Base-by-base conservation (phyloP, 2,113 vertebrate species). In the Syrmaticus mikado region DNA sequence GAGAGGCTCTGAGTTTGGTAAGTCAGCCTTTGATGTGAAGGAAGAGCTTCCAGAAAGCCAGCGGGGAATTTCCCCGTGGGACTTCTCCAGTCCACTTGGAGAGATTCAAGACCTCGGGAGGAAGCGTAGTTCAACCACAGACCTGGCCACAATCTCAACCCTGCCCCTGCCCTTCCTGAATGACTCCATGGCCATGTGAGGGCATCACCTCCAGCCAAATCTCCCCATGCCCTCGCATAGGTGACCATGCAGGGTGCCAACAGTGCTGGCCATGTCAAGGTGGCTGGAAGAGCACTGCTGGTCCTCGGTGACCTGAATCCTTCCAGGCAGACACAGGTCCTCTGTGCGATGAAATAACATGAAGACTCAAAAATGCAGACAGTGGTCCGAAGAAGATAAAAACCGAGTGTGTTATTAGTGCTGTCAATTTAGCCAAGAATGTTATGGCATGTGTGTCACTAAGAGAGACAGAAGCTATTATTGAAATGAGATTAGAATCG, bases 381-480 rank as follows among this genome's bases (percentile, higher is more conserved):
- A 90, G 90, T 83, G 96, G 97, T 97, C 96, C 91, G 13, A 97
- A 96, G 91, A 94, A 95, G 71, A 73, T 85, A 91, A 95, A 96
- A 96, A 94, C 52, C 15, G 18, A 86, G 90, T 2, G 92, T 95
- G 91, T 97, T 97, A 97, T 97, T 98, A 97, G 97, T 89, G 94
- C 97, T 97, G 96, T 97, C 96, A 97, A 94, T 96, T 97, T 93
- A 97, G 95, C 96, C 90, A 88, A 74, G 96, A 95, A 94, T 97
- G 94, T 97, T 98, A 93, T 97, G 97, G 96, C 97, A 97, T 95
- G 94, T 93, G 94, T 97, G 96, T 98, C 81, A 82, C 95, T 34
- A 89, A 87, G 88, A 97, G 96, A 98, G 97, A 98, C 97, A 98
- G 97, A 97, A 97, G 96, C 97, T 98, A 98, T 98, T 98, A 98